Evolutionary conservation across 2,797 vertebrate species (phyloP), one percentile per base, ranked within the genome.

Genomic region (Sebastes nivosus): DNA sequence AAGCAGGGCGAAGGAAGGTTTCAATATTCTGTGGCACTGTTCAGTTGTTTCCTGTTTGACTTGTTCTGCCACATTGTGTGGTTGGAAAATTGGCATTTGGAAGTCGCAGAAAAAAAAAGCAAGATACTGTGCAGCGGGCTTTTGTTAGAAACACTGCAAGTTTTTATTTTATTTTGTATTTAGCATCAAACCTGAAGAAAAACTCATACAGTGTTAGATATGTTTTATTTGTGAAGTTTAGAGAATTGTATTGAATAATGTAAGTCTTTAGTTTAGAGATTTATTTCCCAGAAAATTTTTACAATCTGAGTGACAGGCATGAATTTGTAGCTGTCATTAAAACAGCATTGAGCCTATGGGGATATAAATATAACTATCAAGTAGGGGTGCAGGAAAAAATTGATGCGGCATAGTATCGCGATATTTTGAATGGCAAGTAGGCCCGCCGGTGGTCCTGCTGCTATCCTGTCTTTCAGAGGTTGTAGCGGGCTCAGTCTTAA

Each of bases 21-120:
- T 88, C 63, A 16, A 27, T 70, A 22, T 64, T 72, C 59, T 59
- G 34, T 27, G 24, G 60, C 60, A n/a, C 34, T 11, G 4, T 82
- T 25, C 11, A 7, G 4, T 10, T 65, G 27, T 71, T 59, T 34
- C 0, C 7, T 22, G 24, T 84, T 79, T 61, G 68, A 63, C 58
- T 42, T 38, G 4, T 65, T 24, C 67, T 52, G 59, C 32, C 10
- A 2, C 57, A 38, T 29, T 25, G 12, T 64, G 30, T 5, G 50
- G 32, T 18, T 67, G 29, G 36, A 79, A 73, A 79, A 67, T 9
- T 18, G 34, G 5, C 3, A 36, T 73, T 57, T 71, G 14, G 9
- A 59, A 75, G 38, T 58, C 14, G 18, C 3, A 27, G 61, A 12
- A 11, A 32, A 11, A 32, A 32, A 42, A 42, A 55, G 13, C 1